A percentile compares a stretch with the other conserved stretches of the same genome.
phyloP scores from a whole-genome alignment of 2,888 invertebrate species.

The Sabatieria punctata region DNA sequence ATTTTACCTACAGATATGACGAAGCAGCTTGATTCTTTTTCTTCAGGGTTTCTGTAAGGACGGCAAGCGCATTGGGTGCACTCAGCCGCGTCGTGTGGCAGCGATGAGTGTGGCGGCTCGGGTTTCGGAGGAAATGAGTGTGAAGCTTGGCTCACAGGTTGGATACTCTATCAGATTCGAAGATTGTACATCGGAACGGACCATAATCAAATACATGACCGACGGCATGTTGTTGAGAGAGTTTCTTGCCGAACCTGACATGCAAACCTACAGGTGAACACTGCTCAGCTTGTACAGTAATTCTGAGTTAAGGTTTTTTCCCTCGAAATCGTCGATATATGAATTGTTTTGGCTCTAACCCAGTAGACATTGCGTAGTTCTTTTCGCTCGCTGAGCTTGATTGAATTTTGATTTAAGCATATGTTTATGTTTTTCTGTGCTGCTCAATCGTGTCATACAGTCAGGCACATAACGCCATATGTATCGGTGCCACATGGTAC shows the following conservation, averaged over 20 bases:
- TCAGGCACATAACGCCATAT: no score
- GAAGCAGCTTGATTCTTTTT: background rate
- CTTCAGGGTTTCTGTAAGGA: conserved; percentile 39
- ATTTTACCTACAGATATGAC: background rate
- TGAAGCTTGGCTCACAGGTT: conserved; percentile 63
- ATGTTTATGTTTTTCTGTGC: no score
- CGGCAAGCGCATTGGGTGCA: conserved; percentile 81
- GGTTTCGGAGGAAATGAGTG: conserved; percentile 91
- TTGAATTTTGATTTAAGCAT: no score
- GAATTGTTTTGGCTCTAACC: no score
- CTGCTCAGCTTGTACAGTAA: no score
- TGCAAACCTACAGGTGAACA: conserved; percentile 58
- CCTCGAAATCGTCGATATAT: no score
- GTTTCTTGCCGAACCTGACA: conserved; percentile 88
- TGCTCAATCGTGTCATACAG: no score
- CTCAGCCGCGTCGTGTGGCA: conserved; percentile 89
- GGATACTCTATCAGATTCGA: conserved; percentile 80
- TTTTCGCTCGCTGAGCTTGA: no score
- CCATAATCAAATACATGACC: conserved; percentile 95
- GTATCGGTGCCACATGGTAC: no score
- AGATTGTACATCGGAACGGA: conserved; percentile 93
- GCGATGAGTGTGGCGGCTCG: conserved; percentile 99
- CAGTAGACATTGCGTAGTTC: no score
- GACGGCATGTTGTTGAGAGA: conserved; percentile 94
- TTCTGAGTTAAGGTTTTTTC: no score